Percentiles rank a stretch among this genome's conserved stretches.
phyloP scores from a whole-genome alignment of 1,140 invertebrate species.

The Copidosoma floridanum region DNA sequence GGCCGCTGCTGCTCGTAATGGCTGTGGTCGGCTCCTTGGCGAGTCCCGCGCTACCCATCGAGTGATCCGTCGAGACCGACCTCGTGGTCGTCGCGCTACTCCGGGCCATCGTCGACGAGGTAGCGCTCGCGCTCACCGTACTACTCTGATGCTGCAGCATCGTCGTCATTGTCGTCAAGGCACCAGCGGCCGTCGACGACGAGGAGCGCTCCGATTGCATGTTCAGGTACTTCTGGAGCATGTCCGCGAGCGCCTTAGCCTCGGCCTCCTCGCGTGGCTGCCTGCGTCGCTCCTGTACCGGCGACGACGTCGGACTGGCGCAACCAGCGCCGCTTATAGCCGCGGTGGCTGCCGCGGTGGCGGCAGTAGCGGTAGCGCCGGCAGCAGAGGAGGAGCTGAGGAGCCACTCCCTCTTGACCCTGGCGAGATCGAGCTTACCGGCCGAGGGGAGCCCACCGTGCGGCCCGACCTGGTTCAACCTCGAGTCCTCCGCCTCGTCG shows the following conservation, averaged over 20 bases:
- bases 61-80: conserved; percentile 2
- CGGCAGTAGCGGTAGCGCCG: not conserved
- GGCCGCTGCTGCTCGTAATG: conserved; percentile 23
- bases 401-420: conserved; percentile 63
- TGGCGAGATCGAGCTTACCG: conserved; percentile 66
- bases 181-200: not conserved
- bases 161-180: no score
- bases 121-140: not conserved
- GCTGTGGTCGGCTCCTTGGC: conserved; percentile 29
- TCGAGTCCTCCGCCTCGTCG: conserved; percentile 61
- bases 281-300: conserved; percentile 30
- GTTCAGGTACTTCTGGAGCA: conserved; percentile 68
- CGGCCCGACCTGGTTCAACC: conserved; percentile 59
- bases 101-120: no score
- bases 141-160: no score
- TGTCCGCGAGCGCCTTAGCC: conserved; percentile 61
- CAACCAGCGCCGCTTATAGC: no score
- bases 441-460: conserved; percentile 57
- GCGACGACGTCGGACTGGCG: conserved; percentile 39
- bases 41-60: conserved; percentile 1
- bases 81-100: not conserved
- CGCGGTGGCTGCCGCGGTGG: not conserved
- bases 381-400: conserved; percentile 33
- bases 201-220: no score
- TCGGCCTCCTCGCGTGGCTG: conserved; percentile 54